Conservation (phyloP, 2,888 invertebrate genomes). For the Catocala fraxini region DNA sequence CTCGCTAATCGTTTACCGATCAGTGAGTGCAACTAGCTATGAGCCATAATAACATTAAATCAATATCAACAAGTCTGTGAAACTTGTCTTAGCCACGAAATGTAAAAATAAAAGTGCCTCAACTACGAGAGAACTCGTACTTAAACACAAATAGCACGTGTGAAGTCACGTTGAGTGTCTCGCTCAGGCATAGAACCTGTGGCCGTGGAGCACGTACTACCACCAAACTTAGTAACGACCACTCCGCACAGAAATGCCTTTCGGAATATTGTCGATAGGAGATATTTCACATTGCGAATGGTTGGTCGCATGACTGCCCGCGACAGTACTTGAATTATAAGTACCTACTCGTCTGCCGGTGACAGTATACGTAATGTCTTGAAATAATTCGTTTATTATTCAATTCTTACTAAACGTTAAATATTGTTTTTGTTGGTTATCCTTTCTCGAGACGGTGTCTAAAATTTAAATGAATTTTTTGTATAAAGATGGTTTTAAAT, state of each 20-base stretch:
- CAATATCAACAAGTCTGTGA: too few species aligned
- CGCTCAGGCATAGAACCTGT: constrained; percentile 38
- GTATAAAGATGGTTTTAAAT: too few species aligned
- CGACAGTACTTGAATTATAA: constrained; percentile 13
- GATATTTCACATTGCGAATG: constrained; percentile 28
- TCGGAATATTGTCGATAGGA: constrained; percentile 29
- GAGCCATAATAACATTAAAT: too few species aligned
- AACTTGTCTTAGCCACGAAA: too few species aligned
- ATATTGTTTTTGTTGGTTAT: too few species aligned
- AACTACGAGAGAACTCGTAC: constrained; percentile 12
- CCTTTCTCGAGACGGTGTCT: too few species aligned
- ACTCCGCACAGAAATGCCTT: constrained; percentile 32
- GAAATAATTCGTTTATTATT: too few species aligned
- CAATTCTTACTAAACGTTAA: too few species aligned
- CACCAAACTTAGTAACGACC: constrained; percentile 44
- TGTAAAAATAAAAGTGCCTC: background rate
- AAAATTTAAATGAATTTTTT: too few species aligned
- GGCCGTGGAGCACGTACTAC: constrained; percentile 42
- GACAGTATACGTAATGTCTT: background rate
- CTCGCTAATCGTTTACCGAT: too few species aligned
- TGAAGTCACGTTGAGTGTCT: constrained; percentile 38
- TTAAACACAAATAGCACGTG: constrained; percentile 33
- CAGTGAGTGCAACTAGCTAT: too few species aligned
- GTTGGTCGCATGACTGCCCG: constrained; percentile 9
- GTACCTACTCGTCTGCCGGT: background rate